These are phyloP conservation scores for Sparus aurata DNA, from an alignment of 2,797 vertebrate genomes.

Conservation along the genomic window DNA sequence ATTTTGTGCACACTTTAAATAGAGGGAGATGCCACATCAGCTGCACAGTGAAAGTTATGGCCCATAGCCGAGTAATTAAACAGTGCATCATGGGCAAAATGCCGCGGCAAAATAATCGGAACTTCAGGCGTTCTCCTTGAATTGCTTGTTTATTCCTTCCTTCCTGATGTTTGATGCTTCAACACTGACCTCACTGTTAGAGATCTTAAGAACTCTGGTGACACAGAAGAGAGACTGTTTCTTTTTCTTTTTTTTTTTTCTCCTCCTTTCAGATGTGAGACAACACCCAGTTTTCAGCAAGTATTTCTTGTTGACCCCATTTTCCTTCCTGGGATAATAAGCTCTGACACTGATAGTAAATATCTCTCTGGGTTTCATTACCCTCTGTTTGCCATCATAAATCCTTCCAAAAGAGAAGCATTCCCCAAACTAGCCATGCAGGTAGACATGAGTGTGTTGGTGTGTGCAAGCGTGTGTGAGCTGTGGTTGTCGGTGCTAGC, in stretches of 20 bases:
- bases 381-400: constrained; percentile 77
- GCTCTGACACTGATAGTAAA: constrained; percentile 77
- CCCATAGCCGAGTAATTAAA: constrained; percentile 72
- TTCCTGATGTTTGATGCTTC: constrained; percentile 51
- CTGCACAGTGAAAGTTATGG: constrained; percentile 66
- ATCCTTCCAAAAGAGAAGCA: constrained; percentile 72
- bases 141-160: constrained; percentile 64
- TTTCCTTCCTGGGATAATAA: constrained; percentile 76
- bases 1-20: constrained; percentile 75
- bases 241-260: not conserved
- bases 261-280: constrained; percentile 49
- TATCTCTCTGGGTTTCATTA: constrained; percentile 81
- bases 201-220: constrained; percentile 49
- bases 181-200: constrained; percentile 71
- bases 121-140: constrained; percentile 49
- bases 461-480: constrained; percentile 32
- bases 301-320: constrained; percentile 78
- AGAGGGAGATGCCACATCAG: constrained; percentile 74
- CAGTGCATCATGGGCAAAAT: constrained; percentile 60
- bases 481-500: constrained; percentile 33
- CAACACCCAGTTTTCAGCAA: constrained; percentile 76
- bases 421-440: constrained; percentile 72
- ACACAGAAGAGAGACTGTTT: constrained; percentile 50
- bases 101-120: constrained; percentile 43
- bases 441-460: constrained; percentile 62